Evolutionary conservation across 2,113 vertebrate genomes (phyloP).

Genomic region (Polypterus senegalus): DNA sequence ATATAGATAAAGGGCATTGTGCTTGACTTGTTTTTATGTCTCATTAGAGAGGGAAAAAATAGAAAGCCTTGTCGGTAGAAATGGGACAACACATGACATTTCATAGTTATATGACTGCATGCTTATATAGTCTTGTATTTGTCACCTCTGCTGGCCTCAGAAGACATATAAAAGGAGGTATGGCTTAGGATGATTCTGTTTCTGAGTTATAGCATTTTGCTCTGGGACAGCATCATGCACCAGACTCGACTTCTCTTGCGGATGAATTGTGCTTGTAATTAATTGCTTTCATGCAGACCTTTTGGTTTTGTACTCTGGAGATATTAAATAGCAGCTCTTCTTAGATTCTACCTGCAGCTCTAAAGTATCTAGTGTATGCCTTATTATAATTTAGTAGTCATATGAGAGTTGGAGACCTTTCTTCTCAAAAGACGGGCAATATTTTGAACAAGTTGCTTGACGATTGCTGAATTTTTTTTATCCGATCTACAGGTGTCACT

Average conservation of each 20-base stretch:
- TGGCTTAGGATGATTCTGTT: background rate
- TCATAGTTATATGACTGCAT: background rate
- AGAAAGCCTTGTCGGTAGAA: background rate
- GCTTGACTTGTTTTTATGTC: background rate
- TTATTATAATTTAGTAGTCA: background rate
- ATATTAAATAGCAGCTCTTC: background rate
- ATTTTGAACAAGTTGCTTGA: too few species aligned
- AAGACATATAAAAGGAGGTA: slow-evolving; percentile 1
- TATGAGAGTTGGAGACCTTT: background rate
- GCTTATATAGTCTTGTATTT: background rate
- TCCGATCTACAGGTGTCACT: too few species aligned
- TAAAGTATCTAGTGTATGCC: background rate
- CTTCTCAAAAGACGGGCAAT: background rate
- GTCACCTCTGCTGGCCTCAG: background rate
- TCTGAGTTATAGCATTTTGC: slow-evolving; percentile 3
- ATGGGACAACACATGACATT: background rate
- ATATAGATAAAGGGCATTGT: background rate
- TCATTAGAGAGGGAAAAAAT: background rate
- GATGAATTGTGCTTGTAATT: slow-evolving; percentile 1
- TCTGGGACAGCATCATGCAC: background rate
- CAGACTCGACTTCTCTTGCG: background rate
- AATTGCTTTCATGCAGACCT: slow-evolving; percentile 1
- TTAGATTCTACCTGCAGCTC: background rate
- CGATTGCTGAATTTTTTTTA: too few species aligned
- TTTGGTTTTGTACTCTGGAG: background rate